These are phyloP conservation scores for Parnassius mnemosyne DNA, from an alignment of 2,888 invertebrate genomes.

Conservation along the genomic window DNA sequence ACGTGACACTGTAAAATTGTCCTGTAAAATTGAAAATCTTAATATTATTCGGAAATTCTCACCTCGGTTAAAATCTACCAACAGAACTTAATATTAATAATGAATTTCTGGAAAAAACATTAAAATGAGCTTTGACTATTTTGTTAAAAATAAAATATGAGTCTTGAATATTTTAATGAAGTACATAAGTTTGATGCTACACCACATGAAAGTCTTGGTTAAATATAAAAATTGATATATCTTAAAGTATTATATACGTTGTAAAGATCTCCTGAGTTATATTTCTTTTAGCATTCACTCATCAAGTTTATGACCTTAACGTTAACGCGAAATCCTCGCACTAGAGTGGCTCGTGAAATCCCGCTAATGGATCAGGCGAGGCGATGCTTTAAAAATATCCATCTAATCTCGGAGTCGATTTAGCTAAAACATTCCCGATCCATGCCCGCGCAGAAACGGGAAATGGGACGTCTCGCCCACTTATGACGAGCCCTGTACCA, in stretches of 20 bases:
- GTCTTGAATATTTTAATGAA: too few relatives aligned
- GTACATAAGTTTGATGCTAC: too few relatives aligned
- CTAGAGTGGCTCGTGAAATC: conserved; percentile 58
- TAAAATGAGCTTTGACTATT: too few relatives aligned
- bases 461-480: conserved; percentile 61
- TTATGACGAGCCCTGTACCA: conserved; percentile 45
- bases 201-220: too few relatives aligned
- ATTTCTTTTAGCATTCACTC: conserved; percentile 29
- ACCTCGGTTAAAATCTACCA: too few relatives aligned
- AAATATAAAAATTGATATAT: neutral
- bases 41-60: too few relatives aligned
- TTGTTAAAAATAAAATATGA: too few relatives aligned
- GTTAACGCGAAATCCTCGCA: conserved; percentile 54
- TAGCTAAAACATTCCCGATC: conserved; percentile 66
- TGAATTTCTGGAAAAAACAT: too few relatives aligned
- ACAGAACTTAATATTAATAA: too few relatives aligned
- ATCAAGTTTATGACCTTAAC: conserved; percentile 45
- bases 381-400: conserved; percentile 70
- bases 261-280: conserved; percentile 17
- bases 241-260: neutral
- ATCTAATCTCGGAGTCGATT: conserved; percentile 66
- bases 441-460: conserved; percentile 54
- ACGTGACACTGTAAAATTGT: too few relatives aligned
- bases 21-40: too few relatives aligned
- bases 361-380: conserved; percentile 69